These are phyloP conservation scores for Acipenser ruthenus DNA, from an alignment of 2,797 vertebrate genomes.

Conservation along the genomic window DNA sequence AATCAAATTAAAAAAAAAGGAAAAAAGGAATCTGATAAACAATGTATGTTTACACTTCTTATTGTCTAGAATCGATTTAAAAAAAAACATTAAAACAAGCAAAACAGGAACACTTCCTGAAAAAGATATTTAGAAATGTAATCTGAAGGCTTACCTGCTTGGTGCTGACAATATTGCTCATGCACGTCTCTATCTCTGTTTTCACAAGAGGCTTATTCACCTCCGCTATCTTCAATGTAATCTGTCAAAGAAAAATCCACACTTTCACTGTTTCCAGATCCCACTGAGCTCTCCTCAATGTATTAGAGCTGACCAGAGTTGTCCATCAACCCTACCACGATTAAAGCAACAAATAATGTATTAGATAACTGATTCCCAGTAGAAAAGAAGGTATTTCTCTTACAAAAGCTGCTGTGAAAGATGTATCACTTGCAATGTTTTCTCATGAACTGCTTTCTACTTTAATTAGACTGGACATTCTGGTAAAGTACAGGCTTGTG, in stretches of 20 bases:
- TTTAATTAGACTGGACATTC: too few relatives aligned
- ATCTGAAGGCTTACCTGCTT: slow-evolving; percentile 42
- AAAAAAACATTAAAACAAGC: background rate
- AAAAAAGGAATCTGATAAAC: slow-evolving; percentile 2
- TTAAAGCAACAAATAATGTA: background rate
- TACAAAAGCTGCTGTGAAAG: background rate
- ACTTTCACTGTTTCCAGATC: background rate
- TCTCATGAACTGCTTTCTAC: too few relatives aligned
- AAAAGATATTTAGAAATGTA: background rate
- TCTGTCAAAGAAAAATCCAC: slow-evolving; percentile 38
- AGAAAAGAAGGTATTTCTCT: too few relatives aligned
- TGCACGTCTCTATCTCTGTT: slow-evolving; percentile 40
- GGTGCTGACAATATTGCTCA: slow-evolving; percentile 34
- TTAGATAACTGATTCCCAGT: too few relatives aligned
- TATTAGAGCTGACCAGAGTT: background rate
- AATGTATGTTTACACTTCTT: background rate
- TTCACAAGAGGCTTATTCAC: slow-evolving; percentile 47
- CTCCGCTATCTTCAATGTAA: slow-evolving; percentile 53
- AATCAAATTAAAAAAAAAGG: background rate
- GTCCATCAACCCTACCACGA: background rate
- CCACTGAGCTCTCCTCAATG: background rate
- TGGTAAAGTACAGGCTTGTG: too few relatives aligned
- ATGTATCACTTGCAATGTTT: too few relatives aligned
- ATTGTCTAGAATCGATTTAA: background rate
- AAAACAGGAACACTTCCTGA: too few relatives aligned